phyloP scores from a whole-genome alignment of 2,113 vertebrate genomes.

The Cyprinus carpio region DNA sequence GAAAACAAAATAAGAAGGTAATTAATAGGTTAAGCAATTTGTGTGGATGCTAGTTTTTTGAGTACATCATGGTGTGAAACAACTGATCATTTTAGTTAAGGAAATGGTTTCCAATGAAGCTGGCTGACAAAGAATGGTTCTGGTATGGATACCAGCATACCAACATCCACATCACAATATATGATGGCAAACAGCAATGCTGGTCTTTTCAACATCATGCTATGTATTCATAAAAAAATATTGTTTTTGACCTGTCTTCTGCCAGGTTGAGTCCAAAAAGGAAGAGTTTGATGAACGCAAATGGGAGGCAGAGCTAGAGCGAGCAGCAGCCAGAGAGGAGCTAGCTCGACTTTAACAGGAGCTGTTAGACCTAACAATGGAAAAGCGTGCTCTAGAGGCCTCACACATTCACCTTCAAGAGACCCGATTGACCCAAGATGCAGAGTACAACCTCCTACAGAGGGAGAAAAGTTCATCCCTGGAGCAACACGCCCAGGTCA shows the following conservation, averaged over 20 bases:
- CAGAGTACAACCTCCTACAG: slow-evolving; percentile 67
- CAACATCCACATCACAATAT: not conserved
- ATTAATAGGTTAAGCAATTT: no score
- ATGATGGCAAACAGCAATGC: not conserved
- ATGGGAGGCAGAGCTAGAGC: slow-evolving; percentile 71
- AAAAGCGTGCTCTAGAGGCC: slow-evolving; percentile 71
- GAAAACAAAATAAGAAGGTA: no score
- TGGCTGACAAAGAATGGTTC: not conserved
- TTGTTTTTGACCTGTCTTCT: not conserved
- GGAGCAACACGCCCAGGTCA: slow-evolving; percentile 80
- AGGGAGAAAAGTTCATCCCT: slow-evolving; percentile 70
- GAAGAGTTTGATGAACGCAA: slow-evolving; percentile 66
- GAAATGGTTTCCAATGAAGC: no score
- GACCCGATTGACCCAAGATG: slow-evolving; percentile 69
- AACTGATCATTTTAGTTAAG: no score
- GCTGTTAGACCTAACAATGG: slow-evolving; percentile 61
- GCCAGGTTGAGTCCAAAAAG: slow-evolving; percentile 79
- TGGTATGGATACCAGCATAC: not conserved
- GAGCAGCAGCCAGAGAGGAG: slow-evolving; percentile 64
- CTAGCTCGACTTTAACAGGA: slow-evolving; percentile 65
- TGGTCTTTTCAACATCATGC: not conserved
- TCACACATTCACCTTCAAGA: slow-evolving; percentile 68
- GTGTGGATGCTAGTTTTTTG: no score
- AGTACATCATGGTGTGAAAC: no score
- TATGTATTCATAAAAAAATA: not conserved